Conservation (phyloP, 2,797 vertebrate genomes). For the Pelobates cultripes region DNA sequence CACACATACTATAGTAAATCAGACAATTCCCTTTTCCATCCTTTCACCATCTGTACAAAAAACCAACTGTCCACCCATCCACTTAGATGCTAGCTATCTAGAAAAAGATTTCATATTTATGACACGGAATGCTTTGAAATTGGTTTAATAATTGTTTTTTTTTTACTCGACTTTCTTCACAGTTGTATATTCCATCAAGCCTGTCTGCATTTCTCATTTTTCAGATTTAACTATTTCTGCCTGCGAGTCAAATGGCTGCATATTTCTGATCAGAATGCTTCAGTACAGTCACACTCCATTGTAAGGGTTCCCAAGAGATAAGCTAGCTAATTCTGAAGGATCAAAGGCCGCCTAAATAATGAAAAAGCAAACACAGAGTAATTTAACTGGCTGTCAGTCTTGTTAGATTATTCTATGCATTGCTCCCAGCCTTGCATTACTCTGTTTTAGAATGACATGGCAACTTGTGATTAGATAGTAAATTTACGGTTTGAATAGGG, state of each 20-base stretch:
- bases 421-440: slow-evolving; percentile 56
- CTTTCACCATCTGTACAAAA: not conserved
- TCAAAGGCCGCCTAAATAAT: slow-evolving; percentile 56
- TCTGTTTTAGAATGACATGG: slow-evolving; percentile 62
- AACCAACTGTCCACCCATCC: not conserved
- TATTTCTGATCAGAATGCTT: slow-evolving; percentile 9
- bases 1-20: not conserved
- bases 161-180: slow-evolving; percentile 8
- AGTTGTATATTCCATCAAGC: slow-evolving; percentile 12
- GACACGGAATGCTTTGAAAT: slow-evolving; percentile 16
- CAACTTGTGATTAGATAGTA: slow-evolving; percentile 64
- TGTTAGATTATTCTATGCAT: slow-evolving; percentile 57
- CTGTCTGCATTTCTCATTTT: slow-evolving; percentile 10
- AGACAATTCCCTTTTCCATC: not conserved
- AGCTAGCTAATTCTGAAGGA: slow-evolving; percentile 50
- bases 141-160: slow-evolving; percentile 20
- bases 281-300: slow-evolving; percentile 14
- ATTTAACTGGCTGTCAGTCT: slow-evolving; percentile 59
- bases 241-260: not conserved
- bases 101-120: slow-evolving; percentile 12
- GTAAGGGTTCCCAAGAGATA: slow-evolving; percentile 35
- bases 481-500: slow-evolving; percentile 65
- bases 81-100: not conserved
- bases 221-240: slow-evolving; percentile 30
- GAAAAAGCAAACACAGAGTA: slow-evolving; percentile 58